Percentiles rank a stretch among this genome's conserved stretches.
Evolutionary conservation across 2,888 invertebrate species (phyloP).

Genomic region (Lydus trimaculatus): DNA sequence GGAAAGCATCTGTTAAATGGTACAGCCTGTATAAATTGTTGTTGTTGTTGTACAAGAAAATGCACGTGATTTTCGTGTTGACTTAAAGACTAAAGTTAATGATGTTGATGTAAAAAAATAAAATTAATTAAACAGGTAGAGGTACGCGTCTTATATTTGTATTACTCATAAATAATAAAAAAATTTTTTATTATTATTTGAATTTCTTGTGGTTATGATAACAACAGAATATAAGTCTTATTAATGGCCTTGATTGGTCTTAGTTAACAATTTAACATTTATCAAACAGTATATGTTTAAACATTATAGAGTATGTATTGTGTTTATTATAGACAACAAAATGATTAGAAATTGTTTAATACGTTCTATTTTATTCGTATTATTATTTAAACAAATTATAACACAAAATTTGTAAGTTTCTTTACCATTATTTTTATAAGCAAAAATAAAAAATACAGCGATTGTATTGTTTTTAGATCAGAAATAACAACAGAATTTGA

Average conservation of each 20-base stretch:
- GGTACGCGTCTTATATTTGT: background rate
- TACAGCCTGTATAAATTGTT: too few species aligned
- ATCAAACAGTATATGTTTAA: background rate
- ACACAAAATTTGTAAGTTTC: background rate
- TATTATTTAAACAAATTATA: background rate
- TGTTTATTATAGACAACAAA: too few species aligned
- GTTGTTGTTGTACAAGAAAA: too few species aligned
- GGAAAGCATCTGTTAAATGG: background rate
- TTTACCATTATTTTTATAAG: background rate
- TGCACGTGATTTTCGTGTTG: too few species aligned
- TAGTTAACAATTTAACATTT: conserved; percentile 22
- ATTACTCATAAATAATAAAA: background rate
- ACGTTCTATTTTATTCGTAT: background rate
- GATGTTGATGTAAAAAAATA: too few species aligned
- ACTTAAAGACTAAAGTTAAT: too few species aligned
- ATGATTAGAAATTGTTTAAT: background rate
- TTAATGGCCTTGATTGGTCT: conserved; percentile 25
- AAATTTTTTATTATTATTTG: conserved; percentile 5
- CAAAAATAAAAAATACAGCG: too few species aligned
- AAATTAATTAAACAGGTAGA: background rate
- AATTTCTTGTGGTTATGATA: conserved; percentile 22
- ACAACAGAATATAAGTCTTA: conserved; percentile 24
- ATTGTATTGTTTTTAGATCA: background rate
- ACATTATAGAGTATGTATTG: background rate
- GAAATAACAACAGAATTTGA: background rate